phyloP scores from a whole-genome alignment of 2,888 invertebrate species.

The Dynastes maya region DNA sequence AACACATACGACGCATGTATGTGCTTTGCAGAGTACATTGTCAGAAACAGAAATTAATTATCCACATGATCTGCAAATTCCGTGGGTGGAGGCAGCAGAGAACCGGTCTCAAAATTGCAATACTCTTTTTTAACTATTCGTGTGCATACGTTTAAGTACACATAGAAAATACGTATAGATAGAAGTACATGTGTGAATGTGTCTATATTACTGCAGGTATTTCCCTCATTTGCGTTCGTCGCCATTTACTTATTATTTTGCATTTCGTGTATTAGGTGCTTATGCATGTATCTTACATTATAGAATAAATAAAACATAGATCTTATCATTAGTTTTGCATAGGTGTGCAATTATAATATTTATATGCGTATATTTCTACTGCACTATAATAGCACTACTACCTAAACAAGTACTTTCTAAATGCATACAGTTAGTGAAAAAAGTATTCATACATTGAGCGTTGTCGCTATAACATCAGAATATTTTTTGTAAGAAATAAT shows the following conservation, averaged over 20 bases:
- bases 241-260: slow-evolving; percentile 10
- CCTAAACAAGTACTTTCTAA: slow-evolving; percentile 4
- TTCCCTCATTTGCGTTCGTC: slow-evolving; percentile 14
- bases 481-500: not conserved
- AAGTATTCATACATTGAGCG: not conserved
- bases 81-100: slow-evolving; percentile 62
- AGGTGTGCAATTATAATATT: not conserved
- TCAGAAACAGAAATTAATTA: slow-evolving; percentile 27
- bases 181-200: not conserved
- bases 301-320: slow-evolving; percentile 2
- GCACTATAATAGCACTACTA: not conserved
- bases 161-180: not conserved
- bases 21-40: not conserved
- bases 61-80: slow-evolving; percentile 17
- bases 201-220: slow-evolving; percentile 1
- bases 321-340: not conserved
- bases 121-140: slow-evolving; percentile 52
- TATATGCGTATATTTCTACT: not conserved
- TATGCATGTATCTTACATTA: not conserved
- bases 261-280: not conserved
- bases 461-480: not conserved
- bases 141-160: slow-evolving; percentile 2
- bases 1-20: not conserved
- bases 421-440: not conserved
- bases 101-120: slow-evolving; percentile 68